Base-by-base conservation (phyloP, 2,888 invertebrate species). In the Plutella xylostella region DNA sequence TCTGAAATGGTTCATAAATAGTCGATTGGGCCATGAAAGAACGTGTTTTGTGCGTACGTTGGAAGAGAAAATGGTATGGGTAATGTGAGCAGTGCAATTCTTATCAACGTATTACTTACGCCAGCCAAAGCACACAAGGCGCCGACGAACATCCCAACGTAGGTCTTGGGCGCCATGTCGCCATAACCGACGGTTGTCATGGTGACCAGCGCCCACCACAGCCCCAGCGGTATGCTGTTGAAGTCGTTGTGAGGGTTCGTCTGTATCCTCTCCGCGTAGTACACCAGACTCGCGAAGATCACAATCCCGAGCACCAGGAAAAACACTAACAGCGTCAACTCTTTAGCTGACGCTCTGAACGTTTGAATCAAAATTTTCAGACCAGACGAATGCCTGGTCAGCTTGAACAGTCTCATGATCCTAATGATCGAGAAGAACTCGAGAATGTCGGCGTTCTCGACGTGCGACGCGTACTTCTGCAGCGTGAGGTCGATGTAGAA, bases 101-200 rank as follows among this genome's bases (percentile, higher is more conserved):
- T n/a, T n/a, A n/a, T n/a, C n/a, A n/a, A n/a, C n/a, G n/a, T n/a
- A 12, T 55, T 64, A 83, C 85, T 84, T 72, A 99, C 98, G 82
- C 99, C 99, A 65, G 97, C 96, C 56, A 99, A 88, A 51, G 99
- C 98, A 82, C 98, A 99, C 41, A 99, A 88, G 14, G 97, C 97
- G 56, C 98, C 98, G 55, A 98, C 97, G 72, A 98, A 96, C 98
- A 98, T 98, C 55, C 98, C 98, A 53, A 96, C 93, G 74, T 98
- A 98, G 35, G 98, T 98, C 79, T 97, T 97, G 50, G 98, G 97
- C 57, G 93, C 96, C 97, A 98, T 98, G 79, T 98, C 97, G 48
- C 98, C 98, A 74, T 98, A 98, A 37, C 98, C 98, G 48, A 98
- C 97, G 0, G 96, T 97, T 57, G 98, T 98, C 98, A 98, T 98